Conservation (phyloP, 2,888 invertebrate species). For the Orthonevra nobilis region DNA sequence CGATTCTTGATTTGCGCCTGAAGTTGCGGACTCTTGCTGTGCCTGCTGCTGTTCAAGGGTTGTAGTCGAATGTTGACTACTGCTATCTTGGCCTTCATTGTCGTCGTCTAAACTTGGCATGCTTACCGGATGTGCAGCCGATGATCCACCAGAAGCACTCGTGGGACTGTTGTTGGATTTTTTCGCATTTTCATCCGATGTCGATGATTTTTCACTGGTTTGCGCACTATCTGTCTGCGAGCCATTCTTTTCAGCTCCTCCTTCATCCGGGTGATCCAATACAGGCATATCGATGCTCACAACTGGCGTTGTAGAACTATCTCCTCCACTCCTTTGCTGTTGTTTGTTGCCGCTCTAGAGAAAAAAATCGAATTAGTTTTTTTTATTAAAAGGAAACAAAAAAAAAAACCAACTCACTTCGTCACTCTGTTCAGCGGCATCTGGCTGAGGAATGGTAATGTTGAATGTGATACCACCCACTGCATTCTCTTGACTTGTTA, state of each 20-base stretch:
- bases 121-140: conserved; percentile 77
- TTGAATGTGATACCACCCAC: conserved; percentile 80
- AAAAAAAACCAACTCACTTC: conserved; percentile 71
- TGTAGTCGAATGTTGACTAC: conserved; percentile 67
- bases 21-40: conserved; percentile 42
- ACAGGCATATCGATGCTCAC: conserved; percentile 80
- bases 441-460: conserved; percentile 79
- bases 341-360: conserved; percentile 26
- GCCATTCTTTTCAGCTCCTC: conserved; percentile 42
- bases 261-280: conserved; percentile 78
- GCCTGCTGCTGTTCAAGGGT: conserved; percentile 65
- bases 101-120: conserved; percentile 81
- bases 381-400: too few species aligned
- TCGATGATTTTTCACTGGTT: conserved; percentile 72
- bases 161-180: conserved; percentile 32
- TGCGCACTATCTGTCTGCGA: conserved; percentile 29
- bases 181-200: conserved; percentile 71
- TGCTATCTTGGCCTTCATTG: conserved; percentile 75
- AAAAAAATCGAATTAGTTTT: neutral
- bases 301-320: conserved; percentile 74
- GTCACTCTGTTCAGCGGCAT: conserved; percentile 72
- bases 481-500: conserved; percentile 79
- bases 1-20: conserved; percentile 32
- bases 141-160: conserved; percentile 56
- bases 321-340: conserved; percentile 40